Evolutionary conservation across 2,113 vertebrate genomes (phyloP).

Genomic region (Ovibos moschatus): DNA sequence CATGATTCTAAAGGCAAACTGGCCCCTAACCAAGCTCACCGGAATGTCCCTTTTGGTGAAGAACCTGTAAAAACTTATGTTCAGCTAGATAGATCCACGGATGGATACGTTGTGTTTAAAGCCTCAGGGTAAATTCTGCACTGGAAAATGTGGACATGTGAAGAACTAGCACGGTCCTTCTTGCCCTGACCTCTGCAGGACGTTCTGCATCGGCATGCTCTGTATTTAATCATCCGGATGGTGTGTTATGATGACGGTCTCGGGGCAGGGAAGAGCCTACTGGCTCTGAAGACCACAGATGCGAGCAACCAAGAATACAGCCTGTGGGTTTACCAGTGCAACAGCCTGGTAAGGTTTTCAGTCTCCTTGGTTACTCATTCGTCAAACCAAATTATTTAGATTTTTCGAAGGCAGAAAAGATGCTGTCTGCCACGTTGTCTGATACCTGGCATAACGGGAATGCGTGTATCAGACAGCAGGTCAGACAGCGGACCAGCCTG

Average conservation of each 20-base stretch:
- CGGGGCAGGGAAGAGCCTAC: slow-evolving; percentile 92
- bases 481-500: background rate
- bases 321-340: slow-evolving; percentile 98
- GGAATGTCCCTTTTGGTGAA: background rate
- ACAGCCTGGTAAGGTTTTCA: slow-evolving; percentile 88
- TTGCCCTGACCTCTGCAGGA: slow-evolving; percentile 80
- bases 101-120: background rate
- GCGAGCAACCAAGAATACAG: slow-evolving; percentile 88
- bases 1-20: background rate
- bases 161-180: too few relatives aligned
- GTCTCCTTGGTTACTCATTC: background rate
- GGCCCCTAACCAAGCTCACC: background rate
- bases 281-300: slow-evolving; percentile 96
- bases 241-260: slow-evolving; percentile 97
- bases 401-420: background rate
- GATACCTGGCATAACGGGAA: background rate
- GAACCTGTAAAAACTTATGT: background rate
- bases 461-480: rapidly evolving
- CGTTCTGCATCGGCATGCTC: slow-evolving; percentile 93
- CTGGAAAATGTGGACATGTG: background rate
- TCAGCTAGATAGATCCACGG: background rate
- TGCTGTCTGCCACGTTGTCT: rapidly evolving
- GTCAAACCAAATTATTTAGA: background rate
- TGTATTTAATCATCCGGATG: slow-evolving; percentile 95
- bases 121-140: background rate